phyloP scores from a whole-genome alignment of 2,797 vertebrate species.

The Tympanoctomys barrerae region DNA sequence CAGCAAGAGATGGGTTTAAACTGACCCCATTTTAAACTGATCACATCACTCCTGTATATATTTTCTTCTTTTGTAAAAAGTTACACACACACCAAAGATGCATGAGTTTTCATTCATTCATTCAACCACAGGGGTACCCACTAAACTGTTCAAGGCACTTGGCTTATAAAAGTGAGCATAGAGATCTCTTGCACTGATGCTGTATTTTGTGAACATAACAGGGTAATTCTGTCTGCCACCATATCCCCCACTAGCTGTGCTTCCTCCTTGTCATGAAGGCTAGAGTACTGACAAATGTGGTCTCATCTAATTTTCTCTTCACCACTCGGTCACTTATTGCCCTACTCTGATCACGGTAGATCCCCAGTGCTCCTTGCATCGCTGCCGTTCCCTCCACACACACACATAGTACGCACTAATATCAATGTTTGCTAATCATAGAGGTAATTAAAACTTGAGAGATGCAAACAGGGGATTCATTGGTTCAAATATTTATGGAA shows the following conservation, averaged over 20 bases:
- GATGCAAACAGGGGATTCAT: not conserved
- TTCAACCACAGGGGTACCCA: not conserved
- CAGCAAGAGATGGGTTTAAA: not conserved
- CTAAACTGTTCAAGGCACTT: not conserved
- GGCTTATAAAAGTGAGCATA: not conserved
- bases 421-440: not conserved
- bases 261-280: not conserved
- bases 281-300: not conserved
- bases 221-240: not conserved
- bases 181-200: fast-evolving
- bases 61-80: not conserved
- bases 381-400: not conserved
- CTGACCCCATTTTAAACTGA: not conserved
- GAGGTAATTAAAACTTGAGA: not conserved
- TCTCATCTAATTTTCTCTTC: not conserved
- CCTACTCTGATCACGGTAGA: fast-evolving
- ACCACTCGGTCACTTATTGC: not conserved
- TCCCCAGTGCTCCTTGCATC: not conserved
- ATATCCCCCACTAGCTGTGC: not conserved
- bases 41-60: not conserved
- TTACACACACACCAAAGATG: not conserved
- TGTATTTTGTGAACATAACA: not conserved
- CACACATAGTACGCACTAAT: fast-evolving
- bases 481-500: not conserved
- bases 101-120: not conserved